Evolutionary conservation across 2,797 vertebrate genomes (phyloP).

Genomic region (Oreochromis grahami): DNA sequence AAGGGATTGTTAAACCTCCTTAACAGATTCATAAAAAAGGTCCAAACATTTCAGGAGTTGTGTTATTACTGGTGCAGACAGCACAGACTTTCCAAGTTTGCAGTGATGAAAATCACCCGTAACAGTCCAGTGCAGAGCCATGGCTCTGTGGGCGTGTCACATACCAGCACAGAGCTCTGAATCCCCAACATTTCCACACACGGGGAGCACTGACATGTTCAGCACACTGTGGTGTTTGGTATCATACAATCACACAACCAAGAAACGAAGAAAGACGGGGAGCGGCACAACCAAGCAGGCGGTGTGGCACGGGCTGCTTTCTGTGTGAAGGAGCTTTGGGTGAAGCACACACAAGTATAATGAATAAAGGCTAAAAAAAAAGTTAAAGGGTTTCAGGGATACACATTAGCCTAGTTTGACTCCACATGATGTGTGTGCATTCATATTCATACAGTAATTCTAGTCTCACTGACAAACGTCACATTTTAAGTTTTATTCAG

Average conservation of each 20-base stretch:
- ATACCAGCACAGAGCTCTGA: background rate
- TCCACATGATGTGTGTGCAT: background rate
- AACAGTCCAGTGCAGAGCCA: background rate
- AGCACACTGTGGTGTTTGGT: background rate
- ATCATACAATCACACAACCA: background rate
- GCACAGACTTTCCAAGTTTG: background rate
- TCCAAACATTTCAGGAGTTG: background rate
- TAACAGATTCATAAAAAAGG: rapidly evolving
- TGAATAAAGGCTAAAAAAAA: background rate
- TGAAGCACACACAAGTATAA: background rate
- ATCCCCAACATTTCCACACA: background rate
- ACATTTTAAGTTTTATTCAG: background rate
- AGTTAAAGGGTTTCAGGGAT: background rate
- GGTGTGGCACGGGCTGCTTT: background rate
- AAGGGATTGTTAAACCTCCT: rapidly evolving
- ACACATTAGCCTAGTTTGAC: background rate
- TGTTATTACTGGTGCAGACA: background rate
- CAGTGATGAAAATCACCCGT: rapidly evolving
- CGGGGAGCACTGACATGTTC: background rate
- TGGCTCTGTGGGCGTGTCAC: background rate
- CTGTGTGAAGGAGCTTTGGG: background rate
- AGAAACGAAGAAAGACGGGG: background rate
- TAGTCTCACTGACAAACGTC: background rate
- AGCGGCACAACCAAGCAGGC: background rate
- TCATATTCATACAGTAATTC: background rate